Evolutionary conservation across 2,113 vertebrate genomes (phyloP).

Genomic region (Trochalopteron elliotii): DNA sequence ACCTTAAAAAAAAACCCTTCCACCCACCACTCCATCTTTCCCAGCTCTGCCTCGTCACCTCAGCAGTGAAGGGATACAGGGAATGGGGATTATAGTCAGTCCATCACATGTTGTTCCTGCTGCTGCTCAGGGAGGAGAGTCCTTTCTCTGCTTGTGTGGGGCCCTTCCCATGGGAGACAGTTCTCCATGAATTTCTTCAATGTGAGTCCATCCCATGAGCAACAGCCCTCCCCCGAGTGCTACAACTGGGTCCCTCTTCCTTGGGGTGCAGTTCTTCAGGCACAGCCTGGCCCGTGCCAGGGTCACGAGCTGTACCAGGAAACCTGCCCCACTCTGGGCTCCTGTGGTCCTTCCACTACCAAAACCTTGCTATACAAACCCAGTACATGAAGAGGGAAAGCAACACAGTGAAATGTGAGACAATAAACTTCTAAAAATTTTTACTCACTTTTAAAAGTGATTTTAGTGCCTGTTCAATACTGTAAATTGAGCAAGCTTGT

Average conservation of each 20-base stretch:
- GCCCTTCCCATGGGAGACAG: neutral
- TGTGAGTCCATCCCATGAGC: neutral
- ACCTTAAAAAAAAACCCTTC: neutral
- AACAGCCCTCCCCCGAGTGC: neutral
- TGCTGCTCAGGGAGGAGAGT: neutral
- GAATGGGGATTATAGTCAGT: neutral
- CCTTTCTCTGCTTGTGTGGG: neutral
- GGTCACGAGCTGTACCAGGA: neutral
- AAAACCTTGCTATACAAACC: neutral
- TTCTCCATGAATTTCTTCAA: neutral
- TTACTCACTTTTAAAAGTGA: neutral
- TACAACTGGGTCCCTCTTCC: neutral
- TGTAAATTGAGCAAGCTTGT: neutral
- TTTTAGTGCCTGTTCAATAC: neutral
- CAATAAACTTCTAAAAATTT: neutral
- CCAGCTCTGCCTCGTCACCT: neutral
- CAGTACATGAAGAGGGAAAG: neutral
- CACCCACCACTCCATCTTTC: neutral
- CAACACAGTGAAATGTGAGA: neutral
- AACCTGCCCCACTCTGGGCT: neutral
- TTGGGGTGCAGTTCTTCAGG: neutral
- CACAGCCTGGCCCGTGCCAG: neutral
- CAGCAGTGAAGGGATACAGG: rapidly evolving
- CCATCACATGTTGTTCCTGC: neutral
- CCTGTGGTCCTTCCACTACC: neutral